Evolutionary conservation across 1,140 invertebrate genomes (phyloP), one percentile per base, ranked within the genome.

Genomic region (Drosophila parabipectinata): DNA sequence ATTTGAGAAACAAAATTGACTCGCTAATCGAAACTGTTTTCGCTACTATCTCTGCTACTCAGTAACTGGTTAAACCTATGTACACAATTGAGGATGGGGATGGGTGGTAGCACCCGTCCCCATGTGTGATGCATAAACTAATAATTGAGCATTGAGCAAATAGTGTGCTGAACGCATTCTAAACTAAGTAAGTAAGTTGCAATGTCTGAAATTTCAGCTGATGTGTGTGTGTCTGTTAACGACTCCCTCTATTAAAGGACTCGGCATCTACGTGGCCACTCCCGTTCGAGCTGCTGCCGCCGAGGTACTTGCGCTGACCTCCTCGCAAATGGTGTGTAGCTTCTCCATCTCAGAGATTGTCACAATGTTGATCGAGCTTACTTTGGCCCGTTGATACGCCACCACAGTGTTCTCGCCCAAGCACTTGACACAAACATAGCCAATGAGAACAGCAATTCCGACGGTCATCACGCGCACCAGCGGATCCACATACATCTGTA

Each of bases 321-420:
- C 91, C 52, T 92, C 89, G 66, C 91, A 92, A 41, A 92, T 92
- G 30, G 91, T 92, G 37, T 92, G 88, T 30, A 92, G 64, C 52
- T 92, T 92, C 50, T 90, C 90, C 85, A 90, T 90, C 48, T 91
- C 88, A 1, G 84, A 79, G 50, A 78, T 92, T 44, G 90, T 88
- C 15, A 96, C 93, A 76, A 98, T 98, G 78, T 95, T 96, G n/a
- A 98, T 93, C 1, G 96, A 96, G 7, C 96, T 97, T 10, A 98
- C 96, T 92, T 97, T 97, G 59, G 97, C 96, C 32, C 97, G 94
- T 80, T 97, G 96, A 92, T 97, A 97, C 9, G 97, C 97, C 41
- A 95, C 95, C 8, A 97, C 95, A 1, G 97, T 97, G 88, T 97
- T 97, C 79, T 97, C 94, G 53, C 97, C 96, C 41, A 98, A 93